Conservation (phyloP, 2,113 vertebrate species). For the Morone saxatilis region DNA sequence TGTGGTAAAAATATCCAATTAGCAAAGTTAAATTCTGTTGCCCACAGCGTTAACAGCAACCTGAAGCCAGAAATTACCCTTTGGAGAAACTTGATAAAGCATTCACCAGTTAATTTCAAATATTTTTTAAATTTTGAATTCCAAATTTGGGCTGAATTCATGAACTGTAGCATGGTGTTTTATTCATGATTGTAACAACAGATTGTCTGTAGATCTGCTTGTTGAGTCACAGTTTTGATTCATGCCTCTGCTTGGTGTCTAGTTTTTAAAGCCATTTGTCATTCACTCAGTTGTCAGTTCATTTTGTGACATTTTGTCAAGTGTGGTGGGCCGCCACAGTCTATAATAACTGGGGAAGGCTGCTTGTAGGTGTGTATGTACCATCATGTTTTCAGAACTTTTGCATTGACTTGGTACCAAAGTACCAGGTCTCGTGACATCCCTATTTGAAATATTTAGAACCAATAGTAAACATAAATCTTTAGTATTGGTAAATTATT, state of each 20-base stretch:
- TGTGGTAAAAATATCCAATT: neutral
- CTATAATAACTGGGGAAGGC: too few species aligned
- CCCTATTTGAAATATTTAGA: neutral
- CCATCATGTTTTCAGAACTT: too few species aligned
- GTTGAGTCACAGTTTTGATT: conserved; percentile 4
- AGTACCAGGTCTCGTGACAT: too few species aligned
- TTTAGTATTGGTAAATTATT: neutral
- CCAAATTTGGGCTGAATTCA: neutral
- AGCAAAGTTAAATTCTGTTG: neutral
- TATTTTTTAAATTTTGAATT: too few species aligned
- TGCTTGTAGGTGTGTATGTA: too few species aligned
- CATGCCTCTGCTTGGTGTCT: neutral
- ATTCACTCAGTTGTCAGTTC: too few species aligned
- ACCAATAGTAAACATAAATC: neutral
- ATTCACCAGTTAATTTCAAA: neutral
- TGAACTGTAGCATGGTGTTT: neutral
- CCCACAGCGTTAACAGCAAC: neutral
- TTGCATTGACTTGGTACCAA: too few species aligned
- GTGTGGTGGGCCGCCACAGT: too few species aligned
- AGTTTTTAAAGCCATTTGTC: neutral
- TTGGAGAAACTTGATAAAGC: neutral
- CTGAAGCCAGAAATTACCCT: neutral
- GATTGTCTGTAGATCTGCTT: too few species aligned
- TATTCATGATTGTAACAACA: neutral
- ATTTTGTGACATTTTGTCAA: too few species aligned